phyloP scores from a whole-genome alignment of 2,113 vertebrate genomes.

The Myrmecophaga tridactyla region DNA sequence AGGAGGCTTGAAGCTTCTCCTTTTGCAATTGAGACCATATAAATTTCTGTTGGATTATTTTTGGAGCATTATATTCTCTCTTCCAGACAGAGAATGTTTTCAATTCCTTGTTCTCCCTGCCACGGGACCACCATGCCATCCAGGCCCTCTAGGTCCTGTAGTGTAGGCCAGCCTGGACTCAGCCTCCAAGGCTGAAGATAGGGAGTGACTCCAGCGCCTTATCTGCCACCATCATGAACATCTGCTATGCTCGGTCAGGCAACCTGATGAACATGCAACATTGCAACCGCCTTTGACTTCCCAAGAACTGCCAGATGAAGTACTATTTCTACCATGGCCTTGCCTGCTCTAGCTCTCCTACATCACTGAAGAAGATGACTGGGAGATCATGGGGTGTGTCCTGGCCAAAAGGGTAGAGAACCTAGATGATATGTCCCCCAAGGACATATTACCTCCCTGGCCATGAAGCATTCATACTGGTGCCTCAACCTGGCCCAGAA shows the following conservation, averaged over 20 bases:
- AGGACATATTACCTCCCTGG: conserved; percentile 93
- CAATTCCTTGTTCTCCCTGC: too few relatives aligned
- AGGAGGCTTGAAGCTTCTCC: neutral
- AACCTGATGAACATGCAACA: conserved; percentile 94
- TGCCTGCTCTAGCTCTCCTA: conserved; percentile 93
- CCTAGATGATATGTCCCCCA: conserved; percentile 90
- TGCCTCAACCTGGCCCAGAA: conserved; percentile 93
- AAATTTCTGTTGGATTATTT: neutral
- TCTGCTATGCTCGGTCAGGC: conserved; percentile 80
- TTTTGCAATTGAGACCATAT: neutral
- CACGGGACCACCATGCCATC: fast-evolving
- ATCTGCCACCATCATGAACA: conserved; percentile 52
- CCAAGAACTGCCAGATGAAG: conserved; percentile 94
- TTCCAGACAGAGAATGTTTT: neutral
- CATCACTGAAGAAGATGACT: conserved; percentile 91
- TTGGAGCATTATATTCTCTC: neutral
- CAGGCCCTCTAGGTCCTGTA: fast-evolving
- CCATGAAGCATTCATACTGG: conserved; percentile 92
- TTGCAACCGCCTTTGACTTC: conserved; percentile 91
- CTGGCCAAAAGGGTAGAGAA: conserved; percentile 87
- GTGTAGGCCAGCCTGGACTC: fast-evolving
- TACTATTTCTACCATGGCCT: conserved; percentile 92
- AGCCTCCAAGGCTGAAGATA: fast-evolving
- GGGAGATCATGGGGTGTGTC: conserved; percentile 91
- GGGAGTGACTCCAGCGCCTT: fast-evolving